Evolutionary conservation across 2,113 vertebrate genomes (phyloP), one percentile per base, ranked within the genome.

Genomic region (Mohoua ochrocephala): DNA sequence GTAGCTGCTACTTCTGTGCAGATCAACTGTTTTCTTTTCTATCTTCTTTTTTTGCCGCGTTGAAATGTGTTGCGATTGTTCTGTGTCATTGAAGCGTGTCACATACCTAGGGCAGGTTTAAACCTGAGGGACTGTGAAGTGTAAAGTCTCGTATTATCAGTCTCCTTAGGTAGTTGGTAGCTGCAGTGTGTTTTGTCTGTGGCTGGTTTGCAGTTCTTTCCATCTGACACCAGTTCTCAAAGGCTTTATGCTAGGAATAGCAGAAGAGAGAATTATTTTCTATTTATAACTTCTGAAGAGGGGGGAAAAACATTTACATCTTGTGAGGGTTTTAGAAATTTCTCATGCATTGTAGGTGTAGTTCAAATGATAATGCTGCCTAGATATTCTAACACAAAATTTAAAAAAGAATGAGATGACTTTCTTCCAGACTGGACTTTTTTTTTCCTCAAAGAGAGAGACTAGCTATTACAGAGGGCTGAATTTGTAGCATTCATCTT

Each of bases 401-500:
- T 81, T 76, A 59, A 91, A 60, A 86, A 68, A 56, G 35, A 88
- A 61, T 33, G n/a, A 68, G 50, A 47, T 13, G 28, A 31, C 23
- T 52, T 78, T 80, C 45, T 85, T 94, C 15, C 79, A 83, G 65
- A 74, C 53, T 91, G 53, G 49, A 33, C 75, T 84, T 67, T 93
- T 63, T 63, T 65, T 75, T 11, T 39, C 31, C 39, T 64, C 52
- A 35, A 93, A 96, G 85, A 1, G 1, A 91, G 15, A 61, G 35
- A 92, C 61, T 88, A 94, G 68, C 42, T 91, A 64, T 94, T 93
- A 59, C 20, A 88, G 52, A 84, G 23, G 42, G 42, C 5, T 73
- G 77, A 96, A 67, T 93, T 77, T 91, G 39, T 79, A 59, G 69
- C 60, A 76, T 88, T 95, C 15, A 90, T 95, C 80, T 96, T 95